A percentile compares a stretch with the other conserved stretches of the same genome.
phyloP scores from a whole-genome alignment of 2,888 invertebrate species.

The Brenthis daphne region DNA sequence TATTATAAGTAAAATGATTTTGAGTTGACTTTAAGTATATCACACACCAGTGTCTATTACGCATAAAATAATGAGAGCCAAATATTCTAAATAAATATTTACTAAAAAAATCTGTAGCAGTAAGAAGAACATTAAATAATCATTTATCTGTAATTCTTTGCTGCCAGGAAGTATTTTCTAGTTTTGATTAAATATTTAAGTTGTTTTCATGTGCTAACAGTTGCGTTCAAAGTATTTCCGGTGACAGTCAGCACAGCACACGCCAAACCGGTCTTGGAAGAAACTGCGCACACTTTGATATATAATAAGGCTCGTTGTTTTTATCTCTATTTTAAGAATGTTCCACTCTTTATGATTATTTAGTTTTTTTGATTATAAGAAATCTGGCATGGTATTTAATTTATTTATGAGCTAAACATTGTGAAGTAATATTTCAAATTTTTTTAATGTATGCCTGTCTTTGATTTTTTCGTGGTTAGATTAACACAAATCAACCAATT shows the following conservation, averaged over 20 bases:
- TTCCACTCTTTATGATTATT: too few species aligned
- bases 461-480: not conserved
- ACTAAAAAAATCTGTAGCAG: not conserved
- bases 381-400: too few species aligned
- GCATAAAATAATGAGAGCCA: too few species aligned
- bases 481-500: too few species aligned
- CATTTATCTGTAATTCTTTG: constrained; percentile 4
- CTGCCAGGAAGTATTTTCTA: constrained; percentile 30
- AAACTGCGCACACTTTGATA: constrained; percentile 20
- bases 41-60: too few species aligned
- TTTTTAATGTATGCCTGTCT: too few species aligned
- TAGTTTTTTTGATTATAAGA: too few species aligned
- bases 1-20: too few species aligned
- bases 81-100: not conserved
- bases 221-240: constrained; percentile 48
- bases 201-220: constrained; percentile 40
- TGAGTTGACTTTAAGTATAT: too few species aligned
- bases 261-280: constrained; percentile 73
- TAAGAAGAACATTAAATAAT: constrained; percentile 3
- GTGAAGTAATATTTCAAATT: too few species aligned
- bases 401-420: too few species aligned
- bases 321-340: not conserved
- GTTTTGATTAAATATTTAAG: constrained; percentile 38
- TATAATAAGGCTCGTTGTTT: constrained; percentile 2
- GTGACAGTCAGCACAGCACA: constrained; percentile 55